Base-by-base conservation (phyloP, 2,113 vertebrate species). In the Crotalus helleri region DNA sequence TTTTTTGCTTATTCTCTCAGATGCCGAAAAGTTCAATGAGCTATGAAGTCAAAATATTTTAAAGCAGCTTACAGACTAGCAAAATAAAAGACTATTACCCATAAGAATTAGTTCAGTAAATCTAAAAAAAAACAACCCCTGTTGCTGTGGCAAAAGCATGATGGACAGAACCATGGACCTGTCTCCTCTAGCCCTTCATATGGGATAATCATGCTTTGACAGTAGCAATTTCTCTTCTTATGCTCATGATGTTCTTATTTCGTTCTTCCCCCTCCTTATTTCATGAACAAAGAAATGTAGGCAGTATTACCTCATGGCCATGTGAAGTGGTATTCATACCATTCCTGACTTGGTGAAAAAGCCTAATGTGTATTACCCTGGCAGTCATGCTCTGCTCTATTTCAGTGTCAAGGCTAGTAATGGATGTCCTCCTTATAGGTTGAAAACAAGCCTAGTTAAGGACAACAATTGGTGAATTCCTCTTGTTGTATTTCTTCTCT, bases 11-110 rank as follows among this genome's bases (percentile, higher is more conserved):
- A 12, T 46, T 96, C 86, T 88, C 91, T 88, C 85, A 90, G 46
- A 44, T 86, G 88, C 93, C 92, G 44, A 93, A 57, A 91, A 19
- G 13, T 95, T 90, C 95, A 93, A 93, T 94, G 89, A 92, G 95
- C 94, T 90, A 89, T 17, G 55, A 44, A 92, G 95, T 93, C 90
- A 95, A 96, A 61, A 93, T 91, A 39, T 39, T 87, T 87, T 55
- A 87, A 95, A 95, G 94, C 93, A 95, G 91, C 91, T 57, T 58
- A 94, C 69, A 74, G 93, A 95, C 91, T 11, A 53, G 54, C 7
- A 17, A 39, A 74, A 39, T 0, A 0, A 7, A 92, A 89, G 91
- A 92, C 64, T 53, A 94, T 61, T 87, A 92, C 89, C 90, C 90
- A 29, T 92, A 81, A 69, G 90, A 94, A 90, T 57, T 92, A 90